Percentiles rank a stretch among this genome's conserved stretches.
Conservation (phyloP, 2,113 vertebrate species). For the Dicaeum eximium region DNA sequence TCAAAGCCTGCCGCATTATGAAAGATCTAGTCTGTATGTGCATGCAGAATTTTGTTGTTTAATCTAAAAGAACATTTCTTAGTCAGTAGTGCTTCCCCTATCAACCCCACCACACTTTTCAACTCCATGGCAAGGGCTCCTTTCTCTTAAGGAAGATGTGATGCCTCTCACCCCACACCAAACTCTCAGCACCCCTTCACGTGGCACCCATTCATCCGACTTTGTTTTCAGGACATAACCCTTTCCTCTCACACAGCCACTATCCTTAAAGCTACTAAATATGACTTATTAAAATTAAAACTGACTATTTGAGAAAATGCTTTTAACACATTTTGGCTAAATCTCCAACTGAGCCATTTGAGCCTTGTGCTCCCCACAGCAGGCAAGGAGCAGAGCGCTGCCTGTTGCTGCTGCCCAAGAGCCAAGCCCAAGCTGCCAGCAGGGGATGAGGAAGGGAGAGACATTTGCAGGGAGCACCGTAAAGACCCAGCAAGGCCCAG, state of each 20-base stretch:
- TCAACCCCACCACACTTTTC: background rate
- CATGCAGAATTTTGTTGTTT: constrained; percentile 46
- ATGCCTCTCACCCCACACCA: background rate
- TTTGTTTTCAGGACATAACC: constrained; percentile 3
- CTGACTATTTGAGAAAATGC: background rate
- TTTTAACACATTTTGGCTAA: background rate
- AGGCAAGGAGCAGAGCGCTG: background rate
- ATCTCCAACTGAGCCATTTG: background rate
- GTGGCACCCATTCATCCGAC: background rate
- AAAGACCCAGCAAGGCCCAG: background rate
- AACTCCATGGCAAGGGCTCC: background rate
- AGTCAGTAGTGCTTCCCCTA: background rate
- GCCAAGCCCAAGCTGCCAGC: background rate
- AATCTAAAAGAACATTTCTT: constrained; percentile 25
- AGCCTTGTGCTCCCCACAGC: rapidly evolving
- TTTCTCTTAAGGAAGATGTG: background rate
- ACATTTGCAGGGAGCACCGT: rapidly evolving
- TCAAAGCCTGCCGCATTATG: background rate
- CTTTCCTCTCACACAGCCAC: background rate
- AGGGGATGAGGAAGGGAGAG: background rate
- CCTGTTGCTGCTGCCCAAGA: background rate
- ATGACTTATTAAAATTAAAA: background rate
- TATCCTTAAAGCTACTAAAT: background rate
- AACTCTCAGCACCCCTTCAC: background rate
- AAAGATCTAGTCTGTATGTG: constrained; percentile 37